Percentiles rank a stretch among this genome's conserved stretches.
phyloP scores from a whole-genome alignment of 2,888 invertebrate species.

The Drosophila pegasa region DNA sequence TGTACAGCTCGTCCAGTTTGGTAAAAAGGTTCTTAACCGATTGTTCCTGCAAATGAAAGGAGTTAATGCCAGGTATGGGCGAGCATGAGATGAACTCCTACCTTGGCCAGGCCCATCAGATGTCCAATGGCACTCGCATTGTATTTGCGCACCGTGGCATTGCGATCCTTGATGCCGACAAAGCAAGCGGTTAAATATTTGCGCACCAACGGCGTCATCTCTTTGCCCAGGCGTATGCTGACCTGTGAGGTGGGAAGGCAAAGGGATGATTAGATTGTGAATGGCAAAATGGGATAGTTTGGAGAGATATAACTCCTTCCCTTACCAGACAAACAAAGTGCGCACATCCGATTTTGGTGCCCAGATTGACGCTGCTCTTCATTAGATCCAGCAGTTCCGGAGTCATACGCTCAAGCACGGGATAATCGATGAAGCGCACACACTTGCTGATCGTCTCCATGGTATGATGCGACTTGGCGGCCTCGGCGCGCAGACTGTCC shows the following conservation, averaged over 20 bases:
- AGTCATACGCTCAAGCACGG: slow-evolving; percentile 91
- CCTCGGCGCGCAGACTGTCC: slow-evolving; percentile 92
- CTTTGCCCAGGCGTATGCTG: slow-evolving; percentile 86
- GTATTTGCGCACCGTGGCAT: slow-evolving; percentile 92
- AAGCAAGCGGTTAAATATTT: slow-evolving; percentile 87
- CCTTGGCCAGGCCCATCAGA: slow-evolving; percentile 92
- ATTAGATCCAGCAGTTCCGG: slow-evolving; percentile 93
- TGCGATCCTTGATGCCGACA: slow-evolving; percentile 93
- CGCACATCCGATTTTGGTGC: slow-evolving; percentile 92
- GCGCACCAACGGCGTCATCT: slow-evolving; percentile 87
- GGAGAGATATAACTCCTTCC: neutral
- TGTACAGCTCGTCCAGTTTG: slow-evolving; percentile 87
- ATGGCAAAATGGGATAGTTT: neutral
- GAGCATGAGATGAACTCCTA: slow-evolving; percentile 53
- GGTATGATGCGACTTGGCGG: slow-evolving; percentile 93
- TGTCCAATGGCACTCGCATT: slow-evolving; percentile 94
- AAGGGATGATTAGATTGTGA: neutral
- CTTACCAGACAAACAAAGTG: slow-evolving; percentile 91
- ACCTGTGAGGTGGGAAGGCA: slow-evolving; percentile 60
- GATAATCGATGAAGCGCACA: slow-evolving; percentile 90
- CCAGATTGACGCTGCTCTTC: slow-evolving; percentile 91
- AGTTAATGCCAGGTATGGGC: too few relatives aligned
- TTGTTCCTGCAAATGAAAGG: slow-evolving; percentile 81
- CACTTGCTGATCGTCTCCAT: slow-evolving; percentile 94
- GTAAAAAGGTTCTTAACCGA: slow-evolving; percentile 87